Evolutionary conservation across 2,113 vertebrate genomes (phyloP), one percentile per base, ranked within the genome.

Genomic region (Mohoua ochrocephala): DNA sequence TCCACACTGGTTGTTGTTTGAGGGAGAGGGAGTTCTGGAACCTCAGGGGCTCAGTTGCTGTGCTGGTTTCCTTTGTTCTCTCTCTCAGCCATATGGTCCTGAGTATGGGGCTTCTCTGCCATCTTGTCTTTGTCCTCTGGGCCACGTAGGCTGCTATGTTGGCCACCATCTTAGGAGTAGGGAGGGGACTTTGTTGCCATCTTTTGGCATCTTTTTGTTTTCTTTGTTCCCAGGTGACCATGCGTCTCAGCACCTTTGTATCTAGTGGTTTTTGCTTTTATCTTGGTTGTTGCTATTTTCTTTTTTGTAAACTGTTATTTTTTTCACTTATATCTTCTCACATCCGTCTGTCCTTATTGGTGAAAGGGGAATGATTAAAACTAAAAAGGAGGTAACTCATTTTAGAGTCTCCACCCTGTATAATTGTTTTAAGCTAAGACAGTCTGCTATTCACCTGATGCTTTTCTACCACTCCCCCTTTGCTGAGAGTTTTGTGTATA

Each of bases 191-290:
- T 41, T 20, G 10, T 5, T 41, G 10, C 16, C 18, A 18, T 27
- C 27, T 33, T 60, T 18, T 27, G 35, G 57, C 23, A 26, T 26
- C 35, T 26, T 59, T 59, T 59, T 44, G 11, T 27, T 44, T 67
- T 33, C 3, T 1, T 42, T 52, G 17, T 15, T 86, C 27, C 20
- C 1, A 1, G 22, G 13, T 6, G 14, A 33, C 6, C 9, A 18
- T 11, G 35, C 8, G 24, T 22, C 37, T 35, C 44, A 50, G 61
- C 33, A 42, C 17, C 31, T 52, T 31, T 50, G 21, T 22, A 35
- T 31, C 11, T 33, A 10, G 27, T 27, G 11, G 5, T 12, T 77
- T 44, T 44, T 77, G 7, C 21, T 52, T 11, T 52, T 37, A 15
- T 18, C 45, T 60, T 60, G 12, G 14, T 27, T 52, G 44, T 37